Evolutionary conservation across 2,888 invertebrate genomes (phyloP), one percentile per base, ranked within the genome.

Genomic region (Gymnocheta viridis): DNA sequence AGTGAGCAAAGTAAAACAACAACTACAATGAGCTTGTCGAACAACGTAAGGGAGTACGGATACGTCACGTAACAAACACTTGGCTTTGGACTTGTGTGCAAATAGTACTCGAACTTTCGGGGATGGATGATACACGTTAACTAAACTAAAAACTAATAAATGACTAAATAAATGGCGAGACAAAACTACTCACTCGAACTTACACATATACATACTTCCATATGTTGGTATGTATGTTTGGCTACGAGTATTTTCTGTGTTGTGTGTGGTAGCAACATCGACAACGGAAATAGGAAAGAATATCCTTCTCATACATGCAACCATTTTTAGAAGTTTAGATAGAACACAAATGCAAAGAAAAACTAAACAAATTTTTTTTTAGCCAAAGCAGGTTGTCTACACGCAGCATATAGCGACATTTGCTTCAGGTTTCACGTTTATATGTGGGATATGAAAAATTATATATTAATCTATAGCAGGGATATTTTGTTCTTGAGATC

Each of bases 81-180:
- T 66, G 51, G 7, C 5, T 35, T 47, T 35, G 56, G 47, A 27
- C 14, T 47, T 35, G 19, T 47, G 54, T 72, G 22, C n/a, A 24
- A 66, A 22, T 27, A 4, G 35, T 29, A 72, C 64, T 72, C 72
- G 47, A 72, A 81, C 81, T 69, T 56, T 74, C 69, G 74, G 60
- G 74, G 69, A 62, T 82, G 81, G 60, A 62, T 82, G 81, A 69
- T 69, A 70, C 62, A 76, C 81, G 74, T 62, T 69, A 4, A 76
- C 74, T 76, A 82, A 81, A 69, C 51, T 62, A 81, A 66, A 73
- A 80, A 79, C 51, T 79, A 62, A 72, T 29, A 64, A 77, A 58
- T 67, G 66, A 17, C 66, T 47, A 76, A 76, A 67, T 49, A 67
- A 77, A 58, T 49, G 38, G 49, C 49, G 58, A 60, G 47, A 58